Percentiles rank a stretch among this genome's conserved stretches.
Conservation (phyloP, 1,140 invertebrate genomes). For the Stenopsyche tienmushanensis region DNA sequence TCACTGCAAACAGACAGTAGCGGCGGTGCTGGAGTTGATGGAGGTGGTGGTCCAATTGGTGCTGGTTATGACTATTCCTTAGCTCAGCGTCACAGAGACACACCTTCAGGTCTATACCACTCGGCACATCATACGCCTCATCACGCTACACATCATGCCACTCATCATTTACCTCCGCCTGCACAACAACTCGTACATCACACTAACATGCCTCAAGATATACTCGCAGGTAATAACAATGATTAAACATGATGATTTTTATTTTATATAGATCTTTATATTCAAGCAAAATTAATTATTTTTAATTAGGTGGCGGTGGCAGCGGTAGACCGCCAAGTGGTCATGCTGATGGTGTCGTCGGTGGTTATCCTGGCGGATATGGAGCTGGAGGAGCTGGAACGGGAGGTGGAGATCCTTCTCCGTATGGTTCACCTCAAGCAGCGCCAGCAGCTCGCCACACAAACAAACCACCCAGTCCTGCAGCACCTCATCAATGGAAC, state of each 20-base stretch:
- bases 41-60: constrained; percentile 33
- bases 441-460: constrained; percentile 16
- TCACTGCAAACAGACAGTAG: constrained; percentile 50
- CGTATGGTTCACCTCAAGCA: constrained; percentile 37
- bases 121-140: constrained; percentile 28
- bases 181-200: constrained; percentile 36
- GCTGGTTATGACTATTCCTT: constrained; percentile 39
- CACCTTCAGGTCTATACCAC: constrained; percentile 39
- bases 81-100: constrained; percentile 37
- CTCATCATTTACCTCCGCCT: constrained; percentile 25
- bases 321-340: constrained; percentile 38
- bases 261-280: too few species aligned
- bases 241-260: not conserved
- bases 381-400: constrained; percentile 11
- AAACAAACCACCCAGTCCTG: constrained; percentile 34
- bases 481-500: constrained; percentile 37
- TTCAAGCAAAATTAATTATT: too few species aligned
- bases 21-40: constrained; percentile 49
- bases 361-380: constrained; percentile 23
- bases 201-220: constrained; percentile 35
- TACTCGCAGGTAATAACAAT: constrained; percentile 28
- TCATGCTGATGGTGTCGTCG: constrained; percentile 31
- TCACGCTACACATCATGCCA: constrained; percentile 27
- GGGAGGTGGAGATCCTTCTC: constrained; percentile 36
- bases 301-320: constrained; percentile 28